Evolutionary conservation across 2,797 vertebrate species (phyloP), one percentile per base, ranked within the genome.

Genomic region (Gymnocypris eckloni): DNA sequence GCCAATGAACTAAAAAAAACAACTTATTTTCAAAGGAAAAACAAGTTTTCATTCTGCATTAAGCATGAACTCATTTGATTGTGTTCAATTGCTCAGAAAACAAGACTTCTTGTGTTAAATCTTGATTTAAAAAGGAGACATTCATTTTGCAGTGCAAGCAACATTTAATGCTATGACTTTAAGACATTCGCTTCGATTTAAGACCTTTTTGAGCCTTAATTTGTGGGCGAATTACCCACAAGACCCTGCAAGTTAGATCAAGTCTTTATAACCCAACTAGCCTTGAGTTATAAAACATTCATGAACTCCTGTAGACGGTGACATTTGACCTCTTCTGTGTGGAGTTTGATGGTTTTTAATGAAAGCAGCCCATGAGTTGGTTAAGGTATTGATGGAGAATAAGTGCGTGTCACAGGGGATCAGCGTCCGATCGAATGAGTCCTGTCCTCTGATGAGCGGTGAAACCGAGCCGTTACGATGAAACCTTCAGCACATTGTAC

Each of bases 401-500:
- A 78, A 81, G 52, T 28, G 5, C 7, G 12, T 85, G 86, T 71
- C 86, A 64, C 45, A 1, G 5, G 76, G 73, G 81, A 88, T 82
- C 83, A 86, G 39, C 11, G 9, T 59, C 54, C 37, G 67, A 79
- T 86, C 78, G 70, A 76, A 52, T 18, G 33, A 59, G 75, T 54
- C 56, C 41, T 79, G 69, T 54, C 39, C 33, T 22, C 18, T 54
- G 45, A 80, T 81, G 81, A 45, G 20, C 56, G 33, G 33, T 48
- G 61, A 87, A 86, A 80, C 77, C 43, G 33, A 82, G 83, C 78
- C 50, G 69, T 73, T 81, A 80, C 43, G 66, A 73, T 76, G 69
- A 79, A 90, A 72, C 48, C 82, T 61, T 84, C 64, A 71, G 79
- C 71, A 72, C 83, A 64, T 69, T 88, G 91, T 90, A 93, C 93